These are phyloP conservation scores for Tricholauxania praeusta DNA, from an alignment of 2,888 invertebrate genomes.

Conservation along the genomic window DNA sequence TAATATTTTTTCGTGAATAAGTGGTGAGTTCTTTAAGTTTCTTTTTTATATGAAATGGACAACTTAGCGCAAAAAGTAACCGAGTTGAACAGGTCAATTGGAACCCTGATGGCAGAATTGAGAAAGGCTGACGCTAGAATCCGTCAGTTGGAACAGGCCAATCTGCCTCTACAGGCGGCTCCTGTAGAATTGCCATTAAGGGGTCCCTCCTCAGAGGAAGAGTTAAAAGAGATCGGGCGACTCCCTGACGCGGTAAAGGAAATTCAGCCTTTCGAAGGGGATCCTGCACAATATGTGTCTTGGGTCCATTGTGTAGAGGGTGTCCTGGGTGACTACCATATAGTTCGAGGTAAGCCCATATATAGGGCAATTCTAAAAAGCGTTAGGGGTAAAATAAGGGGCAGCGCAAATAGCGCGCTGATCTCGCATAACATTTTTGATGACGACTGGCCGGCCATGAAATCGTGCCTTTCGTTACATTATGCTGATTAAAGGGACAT, in stretches of 20 bases:
- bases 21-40: no score
- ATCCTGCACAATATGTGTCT: conserved; percentile 8
- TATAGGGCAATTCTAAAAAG: background rate
- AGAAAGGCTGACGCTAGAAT: background rate
- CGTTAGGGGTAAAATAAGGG: background rate
- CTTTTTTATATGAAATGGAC: background rate
- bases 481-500: conserved; percentile 47
- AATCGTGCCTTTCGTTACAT: conserved; percentile 44
- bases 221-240: conserved; percentile 21
- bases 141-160: background rate
- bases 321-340: background rate
- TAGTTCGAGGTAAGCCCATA: background rate
- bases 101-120: background rate
- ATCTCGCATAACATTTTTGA: conserved; percentile 9
- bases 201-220: conserved; percentile 11
- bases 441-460: conserved; percentile 41
- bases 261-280: conserved; percentile 25
- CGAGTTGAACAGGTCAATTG: background rate
- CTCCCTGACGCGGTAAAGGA: conserved; percentile 31
- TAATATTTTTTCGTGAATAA: no score
- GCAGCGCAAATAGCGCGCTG: background rate
- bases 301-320: conserved; percentile 8
- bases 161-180: background rate
- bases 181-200: background rate
- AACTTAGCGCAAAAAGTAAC: background rate